Base-by-base conservation (phyloP, 1,140 invertebrate genomes). In the Phortica variegata region DNA sequence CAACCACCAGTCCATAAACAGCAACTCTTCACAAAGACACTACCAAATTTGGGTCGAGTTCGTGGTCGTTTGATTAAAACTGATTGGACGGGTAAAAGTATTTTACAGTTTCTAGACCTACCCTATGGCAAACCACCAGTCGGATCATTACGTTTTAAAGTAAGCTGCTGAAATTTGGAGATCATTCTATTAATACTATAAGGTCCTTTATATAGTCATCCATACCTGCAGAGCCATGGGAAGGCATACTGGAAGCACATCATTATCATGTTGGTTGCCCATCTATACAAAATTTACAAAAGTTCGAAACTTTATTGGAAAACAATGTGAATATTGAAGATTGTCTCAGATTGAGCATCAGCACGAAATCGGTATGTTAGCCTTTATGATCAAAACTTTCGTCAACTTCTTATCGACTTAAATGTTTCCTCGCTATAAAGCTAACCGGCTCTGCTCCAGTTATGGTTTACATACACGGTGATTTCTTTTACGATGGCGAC, bases 211-310 rank as follows among this genome's bases (percentile, higher is more conserved):
- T n/a, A n/a, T n/a, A 74, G 72, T 13, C 70, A 18, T 55, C 73
- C 13, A 58, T 68, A 20, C 60, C 73, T 0, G 42, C 57, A 4
- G 23, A 57, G 34, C 43, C 77, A 21, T 84, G 83, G 83, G 54
- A 49, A 16, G 79, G 77, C 1, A 44, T 79, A 2, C 62, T 75
- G 9, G 58, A 61, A 16, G 60, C 73, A 0, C 47, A 68, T 23
- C 59, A 51, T 5, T 52, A 57, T 4, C 65, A 72, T 32, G 37
- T 43, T 5, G 68, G 70, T 9, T 76, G 73, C 19, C 73, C 73
- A 13, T 66, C 70, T 9, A 54, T 75, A n/a, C 58, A 72, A 32
- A 54, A 63, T 31, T 39, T 74, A 6, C 7, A 52, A 2, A 49
- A 60, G 43, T 60, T 60, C 10, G 49, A 61, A 31, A 53, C 51